Evolutionary conservation across 2,797 vertebrate genomes (phyloP), one percentile per base, ranked within the genome.

Genomic region (Pelobates cultripes): DNA sequence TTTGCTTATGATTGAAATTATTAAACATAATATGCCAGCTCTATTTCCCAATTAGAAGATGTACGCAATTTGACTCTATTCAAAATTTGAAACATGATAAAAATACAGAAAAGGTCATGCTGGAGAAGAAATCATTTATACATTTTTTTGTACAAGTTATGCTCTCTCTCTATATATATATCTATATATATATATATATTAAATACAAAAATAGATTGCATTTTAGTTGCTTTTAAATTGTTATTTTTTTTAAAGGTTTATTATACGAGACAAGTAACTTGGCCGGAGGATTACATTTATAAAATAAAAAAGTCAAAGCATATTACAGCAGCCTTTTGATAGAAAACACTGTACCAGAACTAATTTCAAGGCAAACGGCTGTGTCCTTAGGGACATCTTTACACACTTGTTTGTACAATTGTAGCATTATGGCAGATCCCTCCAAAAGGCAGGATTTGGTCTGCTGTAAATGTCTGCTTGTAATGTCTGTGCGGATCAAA

Each of bases 151-250:
- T 70, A 7, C 44, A 10, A 64, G 1, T 12, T 64, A 68, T 13
- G 5, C 60, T 43, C 57, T 14, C 15, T 73, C 57, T 60, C 43
- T 42, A 43, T 60, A 73, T 57, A 60, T 73, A 73, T 57, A 41
- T 73, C 40, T 12, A 12, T 12, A 57, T 57, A 57, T 12, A 12
- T 12, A 57, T 57, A 57, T 57, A 57, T 14, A 57, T 57, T 12
- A 57, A 7, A 57, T 12, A 57, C 7, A 57, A 9, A 12, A 15
- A 57, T 57, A 14, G 55, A 57, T 57, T 12, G 55, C 1, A 9
- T 9, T 2, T 9, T 57, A 57, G 4, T 6, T 66, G 10, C 40
- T 17, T 66, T 66, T 66, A 15, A 6, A 2, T 66, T 66, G 63
- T 66, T 66, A 40, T 66, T 70, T 4, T 70, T 70, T 45, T 43